phyloP scores from a whole-genome alignment of 2,113 vertebrate species.

The Trogon surrucura region DNA sequence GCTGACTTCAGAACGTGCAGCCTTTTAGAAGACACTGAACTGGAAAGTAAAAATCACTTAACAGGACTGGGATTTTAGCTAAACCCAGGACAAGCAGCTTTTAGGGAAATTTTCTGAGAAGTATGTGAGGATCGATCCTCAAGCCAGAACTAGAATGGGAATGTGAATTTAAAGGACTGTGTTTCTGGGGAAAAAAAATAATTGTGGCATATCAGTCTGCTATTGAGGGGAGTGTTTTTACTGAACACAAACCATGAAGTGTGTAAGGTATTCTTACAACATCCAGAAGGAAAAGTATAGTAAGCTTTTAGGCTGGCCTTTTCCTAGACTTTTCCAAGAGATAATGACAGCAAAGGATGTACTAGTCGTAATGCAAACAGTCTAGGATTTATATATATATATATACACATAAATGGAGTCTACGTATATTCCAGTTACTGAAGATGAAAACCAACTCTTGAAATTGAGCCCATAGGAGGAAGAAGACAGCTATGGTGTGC shows the following conservation, averaged over 20 bases:
- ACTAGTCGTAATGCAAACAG: neutral
- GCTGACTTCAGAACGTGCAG: no score
- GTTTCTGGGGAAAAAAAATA: neutral
- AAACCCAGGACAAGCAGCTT: no score
- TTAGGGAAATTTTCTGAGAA: neutral
- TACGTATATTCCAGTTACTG: neutral
- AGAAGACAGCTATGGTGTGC: neutral
- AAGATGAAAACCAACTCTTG: neutral
- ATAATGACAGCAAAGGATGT: neutral
- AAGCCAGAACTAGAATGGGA: neutral
- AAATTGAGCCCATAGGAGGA: neutral
- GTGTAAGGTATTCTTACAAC: neutral
- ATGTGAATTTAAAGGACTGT: neutral
- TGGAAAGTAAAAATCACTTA: no score
- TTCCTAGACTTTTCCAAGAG: neutral
- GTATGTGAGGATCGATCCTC: neutral
- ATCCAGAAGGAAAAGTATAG: neutral
- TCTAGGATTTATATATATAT: neutral
- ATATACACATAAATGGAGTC: neutral
- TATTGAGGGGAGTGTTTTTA: neutral
- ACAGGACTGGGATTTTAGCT: no score
- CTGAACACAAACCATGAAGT: neutral
- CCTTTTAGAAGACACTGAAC: no score
- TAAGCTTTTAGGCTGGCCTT: neutral
- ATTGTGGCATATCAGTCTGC: fast-evolving